A percentile compares a stretch with the other conserved stretches of the same genome.
Conservation (phyloP, 1,140 invertebrate genomes). For the Drosophila tsacasi region DNA sequence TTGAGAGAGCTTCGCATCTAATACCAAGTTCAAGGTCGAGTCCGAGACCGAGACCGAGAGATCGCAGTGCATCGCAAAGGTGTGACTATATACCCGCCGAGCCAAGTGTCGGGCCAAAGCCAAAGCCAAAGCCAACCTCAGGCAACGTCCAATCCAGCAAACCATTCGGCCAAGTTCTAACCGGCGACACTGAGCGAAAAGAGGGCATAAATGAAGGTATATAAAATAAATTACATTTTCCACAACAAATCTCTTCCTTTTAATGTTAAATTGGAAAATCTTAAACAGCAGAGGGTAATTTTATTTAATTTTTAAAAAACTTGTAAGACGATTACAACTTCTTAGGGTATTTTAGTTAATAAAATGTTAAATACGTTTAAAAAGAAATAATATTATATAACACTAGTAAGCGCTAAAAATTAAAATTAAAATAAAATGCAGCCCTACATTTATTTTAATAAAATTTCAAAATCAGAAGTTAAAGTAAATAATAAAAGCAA, state of each 20-base stretch:
- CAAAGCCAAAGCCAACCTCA: conserved; percentile 20
- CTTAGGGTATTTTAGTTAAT: not conserved
- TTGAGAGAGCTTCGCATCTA: conserved; percentile 69
- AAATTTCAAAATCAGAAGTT: not conserved
- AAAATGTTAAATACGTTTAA: not conserved
- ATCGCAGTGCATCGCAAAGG: conserved; percentile 65
- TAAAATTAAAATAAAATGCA: not conserved
- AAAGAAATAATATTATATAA: not conserved
- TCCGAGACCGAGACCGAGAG: conserved; percentile 37
- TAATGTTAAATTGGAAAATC: not conserved
- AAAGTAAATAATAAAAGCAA: no score
- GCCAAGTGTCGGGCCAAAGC: conserved; percentile 16
- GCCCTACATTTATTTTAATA: not conserved
- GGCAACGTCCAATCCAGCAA: conserved; percentile 11
- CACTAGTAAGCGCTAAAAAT: not conserved
- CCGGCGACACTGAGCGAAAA: conserved; percentile 14
- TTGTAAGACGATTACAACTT: not conserved
- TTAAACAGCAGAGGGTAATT: not conserved
- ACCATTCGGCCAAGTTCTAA: conserved; percentile 30
- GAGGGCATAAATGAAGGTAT: accelerated
- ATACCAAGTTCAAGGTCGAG: conserved; percentile 80
- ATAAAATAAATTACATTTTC: not conserved
- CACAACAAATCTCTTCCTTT: not conserved
- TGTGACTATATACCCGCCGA: conserved; percentile 49
- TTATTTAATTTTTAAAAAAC: accelerated